A percentile compares a stretch with the other conserved stretches of the same genome.
phyloP scores from a whole-genome alignment of 2,888 invertebrate species.

The Metellina segmentata region DNA sequence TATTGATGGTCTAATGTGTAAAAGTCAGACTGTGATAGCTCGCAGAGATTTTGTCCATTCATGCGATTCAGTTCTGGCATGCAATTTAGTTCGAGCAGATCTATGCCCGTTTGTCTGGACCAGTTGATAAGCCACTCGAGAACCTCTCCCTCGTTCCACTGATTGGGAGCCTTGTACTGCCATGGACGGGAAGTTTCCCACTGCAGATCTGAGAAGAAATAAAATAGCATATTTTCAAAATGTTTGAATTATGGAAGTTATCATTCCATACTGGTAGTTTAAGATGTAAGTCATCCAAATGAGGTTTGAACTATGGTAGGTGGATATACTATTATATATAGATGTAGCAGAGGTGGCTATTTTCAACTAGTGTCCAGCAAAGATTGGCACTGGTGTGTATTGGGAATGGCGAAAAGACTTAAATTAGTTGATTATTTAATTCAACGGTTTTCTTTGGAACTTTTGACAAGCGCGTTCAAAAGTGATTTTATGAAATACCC shows the following conservation, averaged over 20 bases:
- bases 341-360: no score
- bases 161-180: constrained; percentile 62
- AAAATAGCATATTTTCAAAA: background rate
- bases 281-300: no score
- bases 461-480: no score
- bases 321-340: no score
- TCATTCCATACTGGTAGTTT: background rate
- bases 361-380: no score
- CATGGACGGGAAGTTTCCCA: constrained; percentile 55
- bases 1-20: constrained; percentile 59
- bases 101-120: constrained; percentile 61
- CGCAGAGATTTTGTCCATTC: constrained; percentile 65
- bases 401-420: no score
- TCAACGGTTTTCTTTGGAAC: no score
- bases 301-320: no score
- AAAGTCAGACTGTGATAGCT: constrained; percentile 55
- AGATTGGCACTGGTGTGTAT: no score
- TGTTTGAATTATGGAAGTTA: background rate
- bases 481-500: no score
- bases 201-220: constrained; percentile 22
- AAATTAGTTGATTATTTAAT: no score
- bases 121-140: constrained; percentile 68
- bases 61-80: constrained; percentile 68
- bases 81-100: constrained; percentile 64
- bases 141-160: constrained; percentile 67